These are phyloP conservation scores for Cryptophagus acutangulus DNA, from an alignment of 2,888 invertebrate genomes.

Conservation along the genomic window DNA sequence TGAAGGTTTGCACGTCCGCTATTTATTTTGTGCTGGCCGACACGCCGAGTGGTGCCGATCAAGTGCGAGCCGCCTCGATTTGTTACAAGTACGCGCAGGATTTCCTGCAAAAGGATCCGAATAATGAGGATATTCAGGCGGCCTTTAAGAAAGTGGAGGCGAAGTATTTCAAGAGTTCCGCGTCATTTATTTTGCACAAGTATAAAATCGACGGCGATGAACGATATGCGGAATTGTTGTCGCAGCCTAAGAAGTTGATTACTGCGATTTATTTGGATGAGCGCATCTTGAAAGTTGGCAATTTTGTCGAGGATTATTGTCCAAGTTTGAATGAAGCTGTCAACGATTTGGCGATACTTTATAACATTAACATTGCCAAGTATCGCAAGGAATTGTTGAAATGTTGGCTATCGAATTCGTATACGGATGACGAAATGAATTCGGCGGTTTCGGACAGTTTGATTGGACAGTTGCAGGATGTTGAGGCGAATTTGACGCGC, in stretches of 20 bases:
- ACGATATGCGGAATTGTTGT: conserved; percentile 46
- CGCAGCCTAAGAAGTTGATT: conserved; percentile 46
- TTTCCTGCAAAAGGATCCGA: conserved; percentile 35
- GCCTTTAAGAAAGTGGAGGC: conserved; percentile 39
- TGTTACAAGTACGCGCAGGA: conserved; percentile 48
- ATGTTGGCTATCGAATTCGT: too few species aligned
- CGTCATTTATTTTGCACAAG: conserved; percentile 48
- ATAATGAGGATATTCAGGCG: conserved; percentile 26
- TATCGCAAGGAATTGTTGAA: too few species aligned
- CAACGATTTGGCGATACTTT: too few species aligned
- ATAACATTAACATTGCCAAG: too few species aligned
- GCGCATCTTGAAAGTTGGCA: conserved; percentile 46
- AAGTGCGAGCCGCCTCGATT: conserved; percentile 49
- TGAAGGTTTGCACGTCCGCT: conserved; percentile 42
- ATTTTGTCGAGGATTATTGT: conserved; percentile 26
- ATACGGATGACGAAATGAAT: too few species aligned
- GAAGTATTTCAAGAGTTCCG: conserved; percentile 48
- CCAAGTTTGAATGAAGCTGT: too few species aligned
- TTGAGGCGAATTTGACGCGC: too few species aligned
- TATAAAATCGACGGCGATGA: conserved; percentile 46
- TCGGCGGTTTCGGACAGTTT: too few species aligned
- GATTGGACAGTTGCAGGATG: too few species aligned
- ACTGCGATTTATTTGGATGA: conserved; percentile 49
- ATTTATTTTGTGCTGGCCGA: conserved; percentile 37
- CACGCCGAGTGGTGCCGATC: conserved; percentile 49